These are phyloP conservation scores for Gymnosoma rotundatum DNA, from an alignment of 2,888 invertebrate genomes.

Conservation along the genomic window DNA sequence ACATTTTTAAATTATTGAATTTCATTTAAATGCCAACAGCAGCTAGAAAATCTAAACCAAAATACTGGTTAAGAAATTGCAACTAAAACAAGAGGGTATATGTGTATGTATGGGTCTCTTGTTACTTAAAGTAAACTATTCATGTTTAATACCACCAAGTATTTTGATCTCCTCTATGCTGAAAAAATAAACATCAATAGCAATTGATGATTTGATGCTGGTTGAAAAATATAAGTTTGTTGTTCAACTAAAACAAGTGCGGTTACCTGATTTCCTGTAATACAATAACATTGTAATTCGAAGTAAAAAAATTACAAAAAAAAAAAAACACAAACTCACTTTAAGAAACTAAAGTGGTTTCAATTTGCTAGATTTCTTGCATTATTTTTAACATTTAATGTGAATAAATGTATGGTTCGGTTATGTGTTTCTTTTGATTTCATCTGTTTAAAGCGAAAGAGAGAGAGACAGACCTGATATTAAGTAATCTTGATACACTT, in stretches of 20 bases:
- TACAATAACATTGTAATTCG: conserved; percentile 26
- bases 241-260: conserved; percentile 46
- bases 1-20: conserved; percentile 7
- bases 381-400: conserved; percentile 28
- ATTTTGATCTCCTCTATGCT: background rate
- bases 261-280: conserved; percentile 67
- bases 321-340: background rate
- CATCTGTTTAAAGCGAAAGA: conserved; percentile 19
- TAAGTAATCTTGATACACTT: conserved; percentile 73
- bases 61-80: background rate
- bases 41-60: conserved; percentile 19
- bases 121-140: conserved; percentile 10
- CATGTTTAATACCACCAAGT: conserved; percentile 12
- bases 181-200: conserved; percentile 36
- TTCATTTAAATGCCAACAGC: background rate
- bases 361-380: conserved; percentile 51
- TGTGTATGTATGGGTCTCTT: background rate
- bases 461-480: conserved; percentile 69
- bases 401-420: background rate
- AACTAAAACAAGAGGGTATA: background rate
- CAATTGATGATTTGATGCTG: conserved; percentile 61
- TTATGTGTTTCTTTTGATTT: conserved; percentile 13
- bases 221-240: conserved; percentile 8
- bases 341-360: conserved; percentile 44
- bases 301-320: background rate